Evolutionary conservation across 2,113 vertebrate species (phyloP).

Genomic region (Sylvietta virens): DNA sequence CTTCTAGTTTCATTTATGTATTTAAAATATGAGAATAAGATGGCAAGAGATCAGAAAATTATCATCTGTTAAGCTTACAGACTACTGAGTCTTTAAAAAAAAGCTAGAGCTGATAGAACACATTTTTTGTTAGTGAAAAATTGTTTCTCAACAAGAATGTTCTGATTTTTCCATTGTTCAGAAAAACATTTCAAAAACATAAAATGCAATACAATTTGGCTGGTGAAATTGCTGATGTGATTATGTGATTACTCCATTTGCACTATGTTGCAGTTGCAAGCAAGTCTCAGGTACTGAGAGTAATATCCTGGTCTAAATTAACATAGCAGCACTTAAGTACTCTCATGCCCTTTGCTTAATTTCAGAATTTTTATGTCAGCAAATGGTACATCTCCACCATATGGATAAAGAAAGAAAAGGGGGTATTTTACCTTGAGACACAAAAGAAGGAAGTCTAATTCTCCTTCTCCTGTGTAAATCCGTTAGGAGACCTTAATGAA

Average conservation of each 20-base stretch:
- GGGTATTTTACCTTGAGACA: neutral
- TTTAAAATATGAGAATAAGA: neutral
- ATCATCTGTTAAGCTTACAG: neutral
- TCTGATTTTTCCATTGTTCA: neutral
- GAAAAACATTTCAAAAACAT: neutral
- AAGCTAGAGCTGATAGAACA: neutral
- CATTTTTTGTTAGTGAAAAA: neutral
- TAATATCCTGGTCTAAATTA: neutral
- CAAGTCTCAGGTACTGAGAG: neutral
- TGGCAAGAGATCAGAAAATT: neutral
- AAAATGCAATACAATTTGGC: neutral
- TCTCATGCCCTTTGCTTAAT: neutral
- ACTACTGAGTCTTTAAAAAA: neutral
- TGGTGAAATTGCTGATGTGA: neutral
- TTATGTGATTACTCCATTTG: neutral
- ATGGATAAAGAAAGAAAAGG: neutral
- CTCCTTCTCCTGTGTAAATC: neutral
- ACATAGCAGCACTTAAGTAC: neutral
- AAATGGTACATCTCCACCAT: neutral
- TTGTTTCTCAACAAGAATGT: neutral
- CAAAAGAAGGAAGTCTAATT: neutral
- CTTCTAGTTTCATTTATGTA: neutral
- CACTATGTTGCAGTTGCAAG: neutral
- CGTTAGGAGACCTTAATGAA: neutral
- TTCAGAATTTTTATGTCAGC: neutral